phyloP scores from a whole-genome alignment of 1,140 invertebrate species.

The Muscidifurax raptorellus region DNA sequence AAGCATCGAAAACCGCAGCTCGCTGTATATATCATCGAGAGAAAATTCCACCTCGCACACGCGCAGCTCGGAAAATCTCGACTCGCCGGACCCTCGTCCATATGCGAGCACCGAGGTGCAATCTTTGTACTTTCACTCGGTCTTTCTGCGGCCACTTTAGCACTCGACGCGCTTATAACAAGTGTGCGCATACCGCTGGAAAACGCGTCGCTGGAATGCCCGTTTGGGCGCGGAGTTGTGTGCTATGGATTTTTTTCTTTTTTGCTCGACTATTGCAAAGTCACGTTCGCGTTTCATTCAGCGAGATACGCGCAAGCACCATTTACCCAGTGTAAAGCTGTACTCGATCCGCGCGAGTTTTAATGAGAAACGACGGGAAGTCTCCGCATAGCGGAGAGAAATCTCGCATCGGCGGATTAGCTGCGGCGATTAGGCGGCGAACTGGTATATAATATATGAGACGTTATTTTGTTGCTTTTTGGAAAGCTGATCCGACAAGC shows the following conservation, averaged over 20 bases:
- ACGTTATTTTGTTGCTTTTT: constrained; percentile 22
- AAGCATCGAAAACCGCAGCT: background rate
- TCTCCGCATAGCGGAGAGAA: constrained; percentile 2
- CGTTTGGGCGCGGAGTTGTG: constrained; percentile 2
- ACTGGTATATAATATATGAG: background rate
- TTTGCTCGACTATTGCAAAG: background rate
- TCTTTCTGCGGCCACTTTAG: background rate
- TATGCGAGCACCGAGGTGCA: background rate
- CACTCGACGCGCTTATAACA: constrained; percentile 3
- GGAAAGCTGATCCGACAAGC: constrained; percentile 5
- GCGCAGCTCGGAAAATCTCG: constrained; percentile 1
- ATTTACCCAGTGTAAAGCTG: constrained; percentile 15
- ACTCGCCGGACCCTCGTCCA: background rate
- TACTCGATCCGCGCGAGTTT: background rate
- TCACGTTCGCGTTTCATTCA: constrained; percentile 25
- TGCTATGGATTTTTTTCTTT: background rate
- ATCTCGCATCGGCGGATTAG: background rate
- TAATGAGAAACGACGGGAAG: background rate
- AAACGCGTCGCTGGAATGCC: constrained; percentile 33
- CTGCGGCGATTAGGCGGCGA: too few species aligned
- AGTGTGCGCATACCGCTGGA: constrained; percentile 9
- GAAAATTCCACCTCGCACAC: background rate
- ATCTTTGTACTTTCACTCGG: constrained; percentile 41
- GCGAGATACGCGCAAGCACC: background rate
- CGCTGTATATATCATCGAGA: background rate